Base-by-base conservation (phyloP, 1,140 invertebrate genomes). In the Pseudomyrmex cubaensis region DNA sequence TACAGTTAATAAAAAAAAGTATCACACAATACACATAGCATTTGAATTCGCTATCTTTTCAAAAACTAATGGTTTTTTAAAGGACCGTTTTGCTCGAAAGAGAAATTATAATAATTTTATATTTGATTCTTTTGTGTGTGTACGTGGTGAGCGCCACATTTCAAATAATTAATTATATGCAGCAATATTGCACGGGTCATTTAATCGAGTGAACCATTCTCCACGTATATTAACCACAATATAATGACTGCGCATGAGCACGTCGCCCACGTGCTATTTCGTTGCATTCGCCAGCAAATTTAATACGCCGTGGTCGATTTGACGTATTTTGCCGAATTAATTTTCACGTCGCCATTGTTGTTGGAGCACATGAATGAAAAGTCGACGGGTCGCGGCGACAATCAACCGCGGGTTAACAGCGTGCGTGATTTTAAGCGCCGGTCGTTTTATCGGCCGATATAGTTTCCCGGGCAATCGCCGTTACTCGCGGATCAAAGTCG, bases 241-340 rank as follows among this genome's bases (percentile, higher is more conserved):
- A n/a, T 44, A 48, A 69, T 7, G 20, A 3, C 59, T 80, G 48
- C 66, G 48, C 66, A 22, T 7, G 54, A 35, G 15, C 66, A 50
- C 44, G 63, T 70, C 35, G 3, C 64, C 44, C 64, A 78, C 69
- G n/a, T 52, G 44, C 20, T 56, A 80, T 80, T 80, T 80, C 76
- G 17, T 54, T 17, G 12, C 12, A 25, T 15, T 50, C 15, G 46
- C 66, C 35, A 35, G 66, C 20, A 25, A 70, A 80, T 80, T 12
- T 5, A 80, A 80, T 70, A 12, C 44, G 54, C 15, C 25, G 35
- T 66, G 66, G 35, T 70, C 44, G 76, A 48, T 78, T 50, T 48
- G 76, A 50, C n/a, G 54, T 44, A 57, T 80, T 80, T 72, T 80
- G 66, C 44, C 66, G 54, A 78, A 70, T 80, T 70, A 80, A 80